These are phyloP conservation scores for Aelia acuminata DNA, from an alignment of 2,888 invertebrate genomes.

Conservation along the genomic window DNA sequence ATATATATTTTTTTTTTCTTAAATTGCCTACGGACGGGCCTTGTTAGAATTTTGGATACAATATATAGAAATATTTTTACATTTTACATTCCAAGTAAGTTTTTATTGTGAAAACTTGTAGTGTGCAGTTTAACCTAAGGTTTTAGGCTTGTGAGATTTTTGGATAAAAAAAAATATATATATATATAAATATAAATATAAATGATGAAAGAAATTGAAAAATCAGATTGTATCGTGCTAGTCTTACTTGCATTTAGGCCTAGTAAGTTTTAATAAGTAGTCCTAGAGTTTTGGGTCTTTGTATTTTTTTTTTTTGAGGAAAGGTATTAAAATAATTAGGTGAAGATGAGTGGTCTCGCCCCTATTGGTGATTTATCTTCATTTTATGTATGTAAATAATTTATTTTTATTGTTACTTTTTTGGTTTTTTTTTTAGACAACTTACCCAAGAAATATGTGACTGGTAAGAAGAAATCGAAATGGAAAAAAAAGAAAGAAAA, in stretches of 20 bases:
- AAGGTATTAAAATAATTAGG: no score
- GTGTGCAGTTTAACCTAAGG: conserved; percentile 53
- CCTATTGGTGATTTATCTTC: background rate
- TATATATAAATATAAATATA: no score
- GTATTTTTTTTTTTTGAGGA: background rate
- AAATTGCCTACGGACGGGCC: background rate
- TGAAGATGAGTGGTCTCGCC: background rate
- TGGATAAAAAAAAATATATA: background rate
- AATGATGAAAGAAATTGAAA: background rate
- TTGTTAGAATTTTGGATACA: conserved; percentile 6
- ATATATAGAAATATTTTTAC: conserved; percentile 52
- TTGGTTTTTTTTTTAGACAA: background rate
- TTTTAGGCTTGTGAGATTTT: conserved; percentile 39
- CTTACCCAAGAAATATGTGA: background rate
- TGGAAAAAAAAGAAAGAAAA: background rate
- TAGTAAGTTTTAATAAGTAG: background rate
- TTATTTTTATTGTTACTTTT: conserved; percentile 21
- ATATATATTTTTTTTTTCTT: conserved; percentile 30
- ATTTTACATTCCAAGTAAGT: conserved; percentile 52
- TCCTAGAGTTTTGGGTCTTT: conserved; percentile 19
- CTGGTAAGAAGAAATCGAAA: background rate
- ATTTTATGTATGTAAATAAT: background rate
- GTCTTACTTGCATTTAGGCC: conserved; percentile 56
- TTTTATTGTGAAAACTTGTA: conserved; percentile 51
- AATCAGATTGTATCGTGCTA: conserved; percentile 44